phyloP scores from a whole-genome alignment of 2,797 vertebrate genomes.

The Arctocebus calabarensis region DNA sequence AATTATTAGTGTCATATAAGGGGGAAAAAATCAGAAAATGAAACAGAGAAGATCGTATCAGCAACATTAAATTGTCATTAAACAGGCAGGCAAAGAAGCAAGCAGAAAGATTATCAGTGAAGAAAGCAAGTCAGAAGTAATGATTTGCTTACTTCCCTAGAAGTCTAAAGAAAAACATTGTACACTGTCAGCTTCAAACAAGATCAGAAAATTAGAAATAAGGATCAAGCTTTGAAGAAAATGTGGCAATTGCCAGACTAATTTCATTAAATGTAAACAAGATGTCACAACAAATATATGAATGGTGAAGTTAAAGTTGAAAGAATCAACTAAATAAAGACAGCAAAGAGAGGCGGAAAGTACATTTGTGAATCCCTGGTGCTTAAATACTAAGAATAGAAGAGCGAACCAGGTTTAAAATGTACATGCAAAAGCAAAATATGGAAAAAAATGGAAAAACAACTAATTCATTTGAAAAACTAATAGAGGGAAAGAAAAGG shows the following conservation, averaged over 20 bases:
- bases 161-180: conserved; percentile 14
- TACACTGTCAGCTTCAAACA: conserved; percentile 42
- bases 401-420: background rate
- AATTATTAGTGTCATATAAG: background rate
- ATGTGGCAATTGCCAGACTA: background rate
- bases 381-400: background rate
- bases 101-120: background rate
- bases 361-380: background rate
- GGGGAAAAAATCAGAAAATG: background rate
- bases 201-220: conserved; percentile 24
- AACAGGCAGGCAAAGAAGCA: background rate
- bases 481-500: background rate
- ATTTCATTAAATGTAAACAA: conserved; percentile 21
- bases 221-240: conserved; percentile 40
- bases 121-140: conserved; percentile 49
- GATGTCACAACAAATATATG: background rate
- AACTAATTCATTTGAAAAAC: background rate
- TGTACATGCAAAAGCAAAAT: conserved; percentile 34
- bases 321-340: background rate
- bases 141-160: background rate
- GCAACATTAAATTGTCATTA: background rate
- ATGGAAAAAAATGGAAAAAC: background rate
- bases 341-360: background rate
- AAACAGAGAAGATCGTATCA: background rate
- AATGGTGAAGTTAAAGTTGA: background rate